Percentiles rank a stretch among this genome's conserved stretches.
Conservation (phyloP, 2,113 vertebrate genomes). For the Lepus timidus region DNA sequence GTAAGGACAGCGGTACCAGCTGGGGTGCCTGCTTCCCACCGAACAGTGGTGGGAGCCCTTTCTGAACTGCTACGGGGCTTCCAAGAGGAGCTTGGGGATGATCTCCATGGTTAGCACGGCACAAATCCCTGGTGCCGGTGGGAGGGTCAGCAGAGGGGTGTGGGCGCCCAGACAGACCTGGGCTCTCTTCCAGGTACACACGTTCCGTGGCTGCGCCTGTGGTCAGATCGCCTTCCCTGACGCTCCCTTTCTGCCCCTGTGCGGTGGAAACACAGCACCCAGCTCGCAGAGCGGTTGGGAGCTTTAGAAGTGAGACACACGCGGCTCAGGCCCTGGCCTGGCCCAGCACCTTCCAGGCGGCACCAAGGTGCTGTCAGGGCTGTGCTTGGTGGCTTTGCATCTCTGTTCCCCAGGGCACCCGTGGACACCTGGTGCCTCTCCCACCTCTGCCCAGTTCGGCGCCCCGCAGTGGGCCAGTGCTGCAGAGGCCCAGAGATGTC, state of each 20-base stretch:
- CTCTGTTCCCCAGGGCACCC: background rate
- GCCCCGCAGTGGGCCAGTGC: no score
- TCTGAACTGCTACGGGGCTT: background rate
- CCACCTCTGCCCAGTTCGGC: background rate
- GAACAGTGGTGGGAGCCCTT: background rate
- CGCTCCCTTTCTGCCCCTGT: background rate
- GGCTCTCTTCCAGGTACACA: background rate
- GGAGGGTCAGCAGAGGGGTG: background rate
- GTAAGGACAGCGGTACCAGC: background rate
- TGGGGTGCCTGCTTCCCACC: background rate
- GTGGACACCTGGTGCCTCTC: background rate
- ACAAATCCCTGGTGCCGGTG: no score
- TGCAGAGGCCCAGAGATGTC: no score
- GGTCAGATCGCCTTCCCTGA: background rate
- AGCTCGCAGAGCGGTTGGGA: background rate
- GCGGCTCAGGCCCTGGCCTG: background rate
- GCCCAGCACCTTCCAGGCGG: background rate
- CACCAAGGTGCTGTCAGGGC: background rate
- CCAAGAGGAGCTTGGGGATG: background rate
- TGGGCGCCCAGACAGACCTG: no score
- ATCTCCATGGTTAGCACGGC: background rate
- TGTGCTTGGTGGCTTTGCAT: background rate
- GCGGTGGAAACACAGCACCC: background rate
- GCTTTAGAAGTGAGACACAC: background rate
- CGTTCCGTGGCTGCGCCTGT: fast-evolving